Evolutionary conservation across 1,140 invertebrate genomes (phyloP).

Genomic region (Cheumatopsyche charites): DNA sequence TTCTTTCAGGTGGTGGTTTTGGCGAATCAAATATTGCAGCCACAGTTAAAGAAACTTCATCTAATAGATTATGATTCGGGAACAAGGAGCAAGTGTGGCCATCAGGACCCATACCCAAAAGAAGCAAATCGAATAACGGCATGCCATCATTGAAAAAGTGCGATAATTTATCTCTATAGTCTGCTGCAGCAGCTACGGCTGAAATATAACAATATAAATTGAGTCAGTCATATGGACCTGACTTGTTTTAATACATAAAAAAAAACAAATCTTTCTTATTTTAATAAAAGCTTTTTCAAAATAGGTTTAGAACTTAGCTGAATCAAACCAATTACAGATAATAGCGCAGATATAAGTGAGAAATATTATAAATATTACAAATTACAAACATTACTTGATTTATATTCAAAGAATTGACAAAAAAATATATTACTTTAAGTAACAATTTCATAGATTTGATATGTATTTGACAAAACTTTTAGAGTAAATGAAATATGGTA

Average conservation of each 20-base stretch:
- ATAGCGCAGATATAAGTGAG: too few relatives aligned
- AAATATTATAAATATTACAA: too few relatives aligned
- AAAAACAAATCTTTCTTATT: too few relatives aligned
- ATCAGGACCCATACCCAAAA: constrained; percentile 97
- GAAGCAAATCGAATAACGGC: constrained; percentile 84
- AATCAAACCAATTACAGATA: too few relatives aligned
- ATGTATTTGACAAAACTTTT: too few relatives aligned
- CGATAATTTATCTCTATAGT: constrained; percentile 76
- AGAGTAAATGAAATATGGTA: too few relatives aligned
- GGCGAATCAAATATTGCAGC: constrained; percentile 91
- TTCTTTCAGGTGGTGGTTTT: constrained; percentile 89
- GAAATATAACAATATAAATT: constrained; percentile 48
- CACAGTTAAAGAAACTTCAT: constrained; percentile 74
- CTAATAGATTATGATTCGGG: constrained; percentile 79
- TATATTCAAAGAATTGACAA: too few relatives aligned
- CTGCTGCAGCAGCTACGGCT: constrained; percentile 81
- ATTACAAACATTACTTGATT: too few relatives aligned
- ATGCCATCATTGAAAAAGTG: constrained; percentile 64
- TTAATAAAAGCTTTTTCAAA: background rate
- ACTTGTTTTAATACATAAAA: constrained; percentile 37
- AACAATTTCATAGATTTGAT: too few relatives aligned
- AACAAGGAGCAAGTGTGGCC: constrained; percentile 99
- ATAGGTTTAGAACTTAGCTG: too few relatives aligned
- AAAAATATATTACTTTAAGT: too few relatives aligned
- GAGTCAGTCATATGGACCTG: constrained; percentile 24